These are phyloP conservation scores for Scopus umbretta DNA, from an alignment of 2,113 vertebrate genomes.

Conservation along the genomic window DNA sequence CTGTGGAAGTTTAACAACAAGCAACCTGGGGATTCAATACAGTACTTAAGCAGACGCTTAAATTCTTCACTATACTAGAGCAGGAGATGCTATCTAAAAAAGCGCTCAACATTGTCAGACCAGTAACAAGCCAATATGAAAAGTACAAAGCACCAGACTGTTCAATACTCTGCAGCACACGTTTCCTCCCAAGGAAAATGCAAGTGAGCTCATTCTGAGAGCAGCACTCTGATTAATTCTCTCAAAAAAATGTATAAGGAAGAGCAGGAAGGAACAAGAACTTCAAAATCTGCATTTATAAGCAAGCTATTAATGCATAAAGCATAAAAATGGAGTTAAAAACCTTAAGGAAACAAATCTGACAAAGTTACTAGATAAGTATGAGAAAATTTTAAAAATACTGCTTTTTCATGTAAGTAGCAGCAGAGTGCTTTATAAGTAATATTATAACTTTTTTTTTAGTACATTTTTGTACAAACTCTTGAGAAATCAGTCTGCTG, in stretches of 20 bases:
- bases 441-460: background rate
- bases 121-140: background rate
- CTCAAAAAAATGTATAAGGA: background rate
- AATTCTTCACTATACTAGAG: background rate
- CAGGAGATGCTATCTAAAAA: background rate
- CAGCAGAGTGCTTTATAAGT: background rate
- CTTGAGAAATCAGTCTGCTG: background rate
- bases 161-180: accelerated
- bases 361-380: background rate
- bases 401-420: background rate
- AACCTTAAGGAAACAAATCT: background rate
- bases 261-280: background rate
- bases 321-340: background rate
- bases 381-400: background rate
- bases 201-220: background rate
- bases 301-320: background rate
- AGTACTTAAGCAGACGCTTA: background rate
- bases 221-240: background rate
- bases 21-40: background rate
- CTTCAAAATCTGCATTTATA: background rate
- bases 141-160: background rate
- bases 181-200: background rate
- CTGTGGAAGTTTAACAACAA: background rate
- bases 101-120: background rate
- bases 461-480: background rate